These are phyloP conservation scores for Saguinus imperator DNA, from an alignment of 2,113 vertebrate species.

Conservation along the genomic window DNA sequence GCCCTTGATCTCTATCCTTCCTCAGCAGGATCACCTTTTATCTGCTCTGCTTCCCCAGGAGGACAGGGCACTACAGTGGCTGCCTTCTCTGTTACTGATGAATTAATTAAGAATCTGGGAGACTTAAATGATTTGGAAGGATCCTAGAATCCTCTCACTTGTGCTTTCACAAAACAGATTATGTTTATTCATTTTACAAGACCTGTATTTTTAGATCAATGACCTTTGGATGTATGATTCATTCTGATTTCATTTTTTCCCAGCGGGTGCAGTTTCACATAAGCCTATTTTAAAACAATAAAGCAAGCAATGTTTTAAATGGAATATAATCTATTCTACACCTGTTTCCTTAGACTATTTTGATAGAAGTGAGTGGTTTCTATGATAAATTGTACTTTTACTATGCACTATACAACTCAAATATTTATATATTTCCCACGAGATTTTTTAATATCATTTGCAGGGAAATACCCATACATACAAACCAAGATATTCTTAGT, in stretches of 20 bases:
- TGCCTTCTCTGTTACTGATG: slow-evolving; percentile 66
- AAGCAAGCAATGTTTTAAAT: slow-evolving; percentile 71
- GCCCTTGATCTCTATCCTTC: slow-evolving; percentile 72
- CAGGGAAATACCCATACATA: not conserved
- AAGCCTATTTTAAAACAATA: slow-evolving; percentile 75
- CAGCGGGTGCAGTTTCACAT: slow-evolving; percentile 78
- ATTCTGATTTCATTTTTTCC: slow-evolving; percentile 81
- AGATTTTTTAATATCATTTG: slow-evolving; percentile 2
- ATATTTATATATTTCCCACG: not conserved
- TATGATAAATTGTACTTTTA: slow-evolving; percentile 26
- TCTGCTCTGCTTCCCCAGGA: slow-evolving; percentile 68
- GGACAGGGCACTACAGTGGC: slow-evolving; percentile 62
- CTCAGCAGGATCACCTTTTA: slow-evolving; percentile 79
- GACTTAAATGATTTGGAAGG: slow-evolving; percentile 70
- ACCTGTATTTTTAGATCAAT: slow-evolving; percentile 83
- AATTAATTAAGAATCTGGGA: slow-evolving; percentile 79
- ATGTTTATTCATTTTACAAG: slow-evolving; percentile 76
- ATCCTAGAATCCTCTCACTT: slow-evolving; percentile 67
- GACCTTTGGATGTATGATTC: slow-evolving; percentile 83
- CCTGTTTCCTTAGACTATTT: slow-evolving; percentile 70
- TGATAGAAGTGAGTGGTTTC: slow-evolving; percentile 55
- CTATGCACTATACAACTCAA: slow-evolving; percentile 8
- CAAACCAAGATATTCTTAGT: slow-evolving; percentile 18
- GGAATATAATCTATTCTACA: slow-evolving; percentile 75
- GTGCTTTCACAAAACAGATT: slow-evolving; percentile 70